These are phyloP conservation scores for Probaryconus sp. DNA, from an alignment of 1,140 invertebrate genomes.

Conservation along the genomic window DNA sequence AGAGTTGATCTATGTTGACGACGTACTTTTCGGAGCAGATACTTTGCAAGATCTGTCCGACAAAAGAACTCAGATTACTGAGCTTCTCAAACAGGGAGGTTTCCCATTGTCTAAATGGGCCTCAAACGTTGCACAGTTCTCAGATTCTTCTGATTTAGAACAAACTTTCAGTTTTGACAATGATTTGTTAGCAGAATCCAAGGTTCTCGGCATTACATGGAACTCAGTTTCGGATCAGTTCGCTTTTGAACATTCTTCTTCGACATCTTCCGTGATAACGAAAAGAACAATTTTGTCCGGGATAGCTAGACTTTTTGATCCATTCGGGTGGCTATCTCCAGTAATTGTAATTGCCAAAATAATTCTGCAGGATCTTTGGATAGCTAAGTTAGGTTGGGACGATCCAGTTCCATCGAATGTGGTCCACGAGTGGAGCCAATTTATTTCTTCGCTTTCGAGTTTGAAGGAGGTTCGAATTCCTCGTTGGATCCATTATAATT, in stretches of 20 bases:
- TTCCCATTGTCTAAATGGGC: too few relatives aligned
- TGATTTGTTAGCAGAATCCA: too few relatives aligned
- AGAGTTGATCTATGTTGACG: not conserved
- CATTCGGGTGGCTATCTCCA: not conserved
- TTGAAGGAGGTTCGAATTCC: not conserved
- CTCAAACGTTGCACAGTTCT: too few relatives aligned
- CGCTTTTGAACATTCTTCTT: too few relatives aligned
- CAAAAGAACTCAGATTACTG: too few relatives aligned
- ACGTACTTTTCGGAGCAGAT: not conserved
- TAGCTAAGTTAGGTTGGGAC: not conserved
- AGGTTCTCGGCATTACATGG: too few relatives aligned
- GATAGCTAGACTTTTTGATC: slow-evolving; percentile 16
- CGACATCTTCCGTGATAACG: too few relatives aligned
- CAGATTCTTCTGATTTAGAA: not conserved
- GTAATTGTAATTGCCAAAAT: slow-evolving; percentile 6
- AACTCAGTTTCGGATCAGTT: too few relatives aligned
- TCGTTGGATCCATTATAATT: not conserved
- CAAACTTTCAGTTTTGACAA: too few relatives aligned
- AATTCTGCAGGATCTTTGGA: slow-evolving; percentile 8
- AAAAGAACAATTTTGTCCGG: not conserved
- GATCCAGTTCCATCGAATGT: not conserved
- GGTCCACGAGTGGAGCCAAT: too few relatives aligned
- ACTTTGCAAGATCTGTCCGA: too few relatives aligned
- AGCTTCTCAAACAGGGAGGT: too few relatives aligned
- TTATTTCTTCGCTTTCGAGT: not conserved